Evolutionary conservation across 2,797 vertebrate species (phyloP).

Genomic region (Lacerta agilis): DNA sequence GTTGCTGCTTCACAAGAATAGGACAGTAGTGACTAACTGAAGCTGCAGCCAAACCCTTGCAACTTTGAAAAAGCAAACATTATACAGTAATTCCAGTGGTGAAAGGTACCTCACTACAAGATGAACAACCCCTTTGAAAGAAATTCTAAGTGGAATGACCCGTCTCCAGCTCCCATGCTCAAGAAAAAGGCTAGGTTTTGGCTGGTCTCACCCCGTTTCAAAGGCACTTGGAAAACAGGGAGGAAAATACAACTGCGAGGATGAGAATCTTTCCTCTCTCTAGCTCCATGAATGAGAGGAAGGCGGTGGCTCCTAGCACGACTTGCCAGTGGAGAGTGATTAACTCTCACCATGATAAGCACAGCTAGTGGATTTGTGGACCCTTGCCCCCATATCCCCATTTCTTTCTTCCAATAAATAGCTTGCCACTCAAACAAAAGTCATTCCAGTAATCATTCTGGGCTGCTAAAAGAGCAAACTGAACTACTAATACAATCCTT

Average conservation of each 20-base stretch:
- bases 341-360: background rate
- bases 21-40: slow-evolving; percentile 10
- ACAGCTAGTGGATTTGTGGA: background rate
- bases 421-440: background rate
- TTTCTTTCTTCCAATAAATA: background rate
- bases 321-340: background rate
- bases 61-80: slow-evolving; percentile 21
- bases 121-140: slow-evolving; percentile 49
- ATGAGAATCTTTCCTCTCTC: background rate
- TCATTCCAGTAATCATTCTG: background rate
- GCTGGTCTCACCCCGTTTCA: background rate
- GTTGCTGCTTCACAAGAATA: slow-evolving; percentile 18
- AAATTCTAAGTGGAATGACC: background rate
- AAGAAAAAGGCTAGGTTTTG: background rate
- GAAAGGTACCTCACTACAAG: slow-evolving; percentile 53
- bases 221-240: background rate
- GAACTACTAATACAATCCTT: background rate
- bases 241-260: background rate
- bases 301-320: background rate
- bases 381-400: background rate
- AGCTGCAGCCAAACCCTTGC: slow-evolving; percentile 25
- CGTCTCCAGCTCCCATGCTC: background rate
- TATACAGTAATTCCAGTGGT: background rate
- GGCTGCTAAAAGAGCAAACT: background rate
- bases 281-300: background rate